Base-by-base conservation (phyloP, 2,888 invertebrate genomes). In the Eupelmus urozonus region DNA sequence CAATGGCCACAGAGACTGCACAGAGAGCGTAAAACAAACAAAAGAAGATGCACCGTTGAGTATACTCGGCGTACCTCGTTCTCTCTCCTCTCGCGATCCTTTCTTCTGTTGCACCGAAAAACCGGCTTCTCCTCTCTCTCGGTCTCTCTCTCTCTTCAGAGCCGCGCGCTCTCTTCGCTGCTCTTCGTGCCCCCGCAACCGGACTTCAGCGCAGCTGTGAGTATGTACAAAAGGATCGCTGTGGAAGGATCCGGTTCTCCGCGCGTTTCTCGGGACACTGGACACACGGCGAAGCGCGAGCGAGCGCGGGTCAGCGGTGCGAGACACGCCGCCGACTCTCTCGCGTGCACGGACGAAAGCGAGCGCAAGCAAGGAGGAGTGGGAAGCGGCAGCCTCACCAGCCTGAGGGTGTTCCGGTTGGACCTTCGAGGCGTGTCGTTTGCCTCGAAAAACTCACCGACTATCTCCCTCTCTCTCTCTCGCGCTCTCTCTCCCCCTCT, bases 331-430 rank as follows among this genome's bases (percentile, higher is more conserved):
- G 3, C 34, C 9, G 34, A 5, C 34, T 34, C 34, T 34, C 34
- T 34, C 34, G 3, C 34, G 3, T n/a, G n/a, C n/a, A n/a, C n/a
- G 34, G 3, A 34, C 34, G 34, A 34, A 34, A 34, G 34, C 34
- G 34, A 34, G 34, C 34, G 34, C 34, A 45, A 45, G 45, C 4
- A 16, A 66, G 27, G 29, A 57, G 72, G 70, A 78, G 74, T 74
- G 78, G 73, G 65, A 73, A 60, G 25, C 20, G 34, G 55, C 25
- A 7, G 9, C 59, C 34, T 34, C 34, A 13, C 7, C 45, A 16
- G 65, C 67, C 67, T n/a, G 66, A 69, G 80, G 76, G 72, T 79
- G 77, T 80, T 80, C 80, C 77, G 74, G 70, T 59, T 77, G 69
- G 63, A 69, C 73, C 71, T 75, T 76, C 67, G 55, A 53, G 62